phyloP scores from a whole-genome alignment of 2,888 invertebrate genomes.

The Tachystola acroxantha region DNA sequence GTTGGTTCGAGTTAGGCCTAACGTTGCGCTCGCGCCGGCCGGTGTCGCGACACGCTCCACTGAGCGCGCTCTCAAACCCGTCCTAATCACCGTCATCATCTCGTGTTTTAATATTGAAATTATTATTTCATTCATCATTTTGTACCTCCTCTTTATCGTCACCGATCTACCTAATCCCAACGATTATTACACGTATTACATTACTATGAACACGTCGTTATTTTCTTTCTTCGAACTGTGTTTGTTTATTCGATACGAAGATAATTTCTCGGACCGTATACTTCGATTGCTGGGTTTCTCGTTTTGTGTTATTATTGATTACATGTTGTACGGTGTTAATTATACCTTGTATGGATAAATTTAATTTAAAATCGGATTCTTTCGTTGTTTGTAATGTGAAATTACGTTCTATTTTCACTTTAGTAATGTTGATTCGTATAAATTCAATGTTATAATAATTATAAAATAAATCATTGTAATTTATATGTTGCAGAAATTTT shows the following conservation, averaged over 20 bases:
- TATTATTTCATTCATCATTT: conserved; percentile 70
- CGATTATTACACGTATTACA: conserved; percentile 70
- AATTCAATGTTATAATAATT: no score
- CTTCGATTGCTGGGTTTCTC: conserved; percentile 47
- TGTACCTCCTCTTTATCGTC: conserved; percentile 57
- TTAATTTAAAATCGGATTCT: conserved; percentile 48
- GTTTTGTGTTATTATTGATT: conserved; percentile 65
- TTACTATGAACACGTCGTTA: conserved; percentile 62
- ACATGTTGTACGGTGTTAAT: conserved; percentile 61
- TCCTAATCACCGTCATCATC: conserved; percentile 56
- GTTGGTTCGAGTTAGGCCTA: conserved; percentile 67
- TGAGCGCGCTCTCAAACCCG: conserved; percentile 36
- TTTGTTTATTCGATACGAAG: conserved; percentile 62
- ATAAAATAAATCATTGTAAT: background rate
- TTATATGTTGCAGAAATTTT: background rate
- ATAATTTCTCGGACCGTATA: conserved; percentile 47
- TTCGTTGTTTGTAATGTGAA: conserved; percentile 12
- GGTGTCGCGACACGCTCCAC: conserved; percentile 46
- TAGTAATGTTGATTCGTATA: background rate
- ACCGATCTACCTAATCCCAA: conserved; percentile 61
- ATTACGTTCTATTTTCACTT: background rate
- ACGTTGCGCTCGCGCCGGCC: conserved; percentile 48
- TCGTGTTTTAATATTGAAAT: conserved; percentile 62
- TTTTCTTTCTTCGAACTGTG: conserved; percentile 48
- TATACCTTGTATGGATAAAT: conserved; percentile 57